phyloP scores from a whole-genome alignment of 2,888 invertebrate species.

The Nemurella pictetii region DNA sequence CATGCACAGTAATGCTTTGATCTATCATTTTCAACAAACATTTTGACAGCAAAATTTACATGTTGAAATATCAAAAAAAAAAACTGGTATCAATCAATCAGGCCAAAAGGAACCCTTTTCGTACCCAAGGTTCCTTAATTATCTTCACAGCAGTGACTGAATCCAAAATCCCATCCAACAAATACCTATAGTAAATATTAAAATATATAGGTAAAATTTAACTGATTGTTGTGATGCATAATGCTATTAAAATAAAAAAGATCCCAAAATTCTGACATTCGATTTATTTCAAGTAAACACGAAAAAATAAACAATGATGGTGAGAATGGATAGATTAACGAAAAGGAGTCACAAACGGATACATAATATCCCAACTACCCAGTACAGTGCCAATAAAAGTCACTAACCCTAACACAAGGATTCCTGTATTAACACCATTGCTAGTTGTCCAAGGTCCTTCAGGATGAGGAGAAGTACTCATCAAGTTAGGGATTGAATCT shows the following conservation, averaged over 20 bases:
- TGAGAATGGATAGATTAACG: no score
- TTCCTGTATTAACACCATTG: not conserved
- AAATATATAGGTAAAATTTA: no score
- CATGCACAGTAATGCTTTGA: not conserved
- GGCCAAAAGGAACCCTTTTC: not conserved
- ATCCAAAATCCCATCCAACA: no score
- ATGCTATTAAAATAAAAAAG: no score
- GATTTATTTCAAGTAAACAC: not conserved
- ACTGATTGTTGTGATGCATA: no score
- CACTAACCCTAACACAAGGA: not conserved
- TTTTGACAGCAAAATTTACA: not conserved
- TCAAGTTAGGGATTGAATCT: not conserved
- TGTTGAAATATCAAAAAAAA: not conserved
- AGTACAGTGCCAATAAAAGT: not conserved
- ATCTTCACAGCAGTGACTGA: not conserved
- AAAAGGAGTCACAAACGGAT: not conserved
- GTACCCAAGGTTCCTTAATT: not conserved
- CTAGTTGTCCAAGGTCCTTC: not conserved
- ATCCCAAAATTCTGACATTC: no score
- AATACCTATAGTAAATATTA: no score
- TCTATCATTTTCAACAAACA: not conserved
- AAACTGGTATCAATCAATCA: not conserved
- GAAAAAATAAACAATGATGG: not conserved
- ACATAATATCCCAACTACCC: not conserved
- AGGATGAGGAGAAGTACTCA: not conserved